Evolutionary conservation across 2,113 vertebrate species (phyloP).

Genomic region (Tonatia bakeri): DNA sequence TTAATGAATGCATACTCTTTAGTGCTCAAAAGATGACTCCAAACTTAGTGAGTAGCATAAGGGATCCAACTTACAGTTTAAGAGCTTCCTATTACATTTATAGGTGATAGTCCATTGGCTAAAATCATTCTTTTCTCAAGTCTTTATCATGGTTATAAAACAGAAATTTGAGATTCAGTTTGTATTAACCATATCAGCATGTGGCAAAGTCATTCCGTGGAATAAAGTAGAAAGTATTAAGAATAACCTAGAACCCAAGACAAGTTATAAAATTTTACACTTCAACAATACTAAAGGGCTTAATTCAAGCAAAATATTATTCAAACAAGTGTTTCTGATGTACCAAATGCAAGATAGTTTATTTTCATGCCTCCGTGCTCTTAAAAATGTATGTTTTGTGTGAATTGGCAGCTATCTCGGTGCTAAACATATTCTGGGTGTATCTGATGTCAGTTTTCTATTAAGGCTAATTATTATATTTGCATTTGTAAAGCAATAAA

Average conservation of each 20-base stretch:
- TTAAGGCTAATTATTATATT: constrained; percentile 21
- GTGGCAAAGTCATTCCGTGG: neutral
- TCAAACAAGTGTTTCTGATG: neutral
- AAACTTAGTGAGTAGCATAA: neutral
- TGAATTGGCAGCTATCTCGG: neutral
- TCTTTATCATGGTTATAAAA: constrained; percentile 12
- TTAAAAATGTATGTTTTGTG: neutral
- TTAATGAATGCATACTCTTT: neutral
- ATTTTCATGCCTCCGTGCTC: neutral
- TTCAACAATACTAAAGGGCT: neutral
- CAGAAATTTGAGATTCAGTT: constrained; percentile 27
- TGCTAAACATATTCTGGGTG: neutral
- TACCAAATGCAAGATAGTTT: neutral
- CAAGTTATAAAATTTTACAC: neutral
- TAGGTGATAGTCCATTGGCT: neutral
- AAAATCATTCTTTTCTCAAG: constrained; percentile 17
- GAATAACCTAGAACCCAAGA: neutral
- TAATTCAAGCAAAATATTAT: neutral
- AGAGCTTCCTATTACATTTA: neutral
- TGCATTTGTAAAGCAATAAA: constrained; percentile 67
- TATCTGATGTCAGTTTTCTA: constrained; percentile 49
- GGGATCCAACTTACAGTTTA: neutral
- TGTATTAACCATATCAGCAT: neutral
- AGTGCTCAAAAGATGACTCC: neutral
- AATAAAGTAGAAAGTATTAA: constrained; percentile 30